phyloP scores from a whole-genome alignment of 1,140 invertebrate genomes.

The Ceratina japonica region DNA sequence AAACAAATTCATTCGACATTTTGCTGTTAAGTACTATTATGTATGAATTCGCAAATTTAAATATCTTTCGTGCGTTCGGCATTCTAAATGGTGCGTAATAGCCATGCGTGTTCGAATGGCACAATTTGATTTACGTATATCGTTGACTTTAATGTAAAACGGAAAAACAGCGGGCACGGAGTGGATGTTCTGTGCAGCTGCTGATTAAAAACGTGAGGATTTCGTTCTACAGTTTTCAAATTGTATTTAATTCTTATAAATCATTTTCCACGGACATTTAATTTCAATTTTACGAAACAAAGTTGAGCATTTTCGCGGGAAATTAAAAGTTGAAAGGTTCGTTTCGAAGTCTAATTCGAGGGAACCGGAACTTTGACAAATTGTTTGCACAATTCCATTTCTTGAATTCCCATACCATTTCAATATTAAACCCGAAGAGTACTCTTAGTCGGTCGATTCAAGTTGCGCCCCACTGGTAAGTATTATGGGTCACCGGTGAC shows the following conservation, averaged over 20 bases:
- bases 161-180: no score
- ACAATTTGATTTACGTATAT: not conserved
- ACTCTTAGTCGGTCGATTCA: not conserved
- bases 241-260: no score
- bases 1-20: no score
- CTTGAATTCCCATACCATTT: not conserved
- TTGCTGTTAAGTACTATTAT: slow-evolving; percentile 4
- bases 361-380: not conserved
- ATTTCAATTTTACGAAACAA: no score
- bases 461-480: not conserved
- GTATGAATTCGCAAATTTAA: slow-evolving; percentile 10
- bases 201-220: no score
- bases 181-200: no score
- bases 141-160: not conserved
- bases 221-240: no score
- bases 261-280: no score
- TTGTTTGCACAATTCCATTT: not conserved
- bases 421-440: slow-evolving; percentile 1
- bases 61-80: not conserved
- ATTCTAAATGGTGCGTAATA: not conserved
- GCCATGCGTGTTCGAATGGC: not conserved
- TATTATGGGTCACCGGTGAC: not conserved
- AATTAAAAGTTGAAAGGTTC: not conserved
- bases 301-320: not conserved
- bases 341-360: not conserved